These are phyloP conservation scores for Parasteatoda lunata DNA, from an alignment of 2,888 invertebrate genomes.

Conservation along the genomic window DNA sequence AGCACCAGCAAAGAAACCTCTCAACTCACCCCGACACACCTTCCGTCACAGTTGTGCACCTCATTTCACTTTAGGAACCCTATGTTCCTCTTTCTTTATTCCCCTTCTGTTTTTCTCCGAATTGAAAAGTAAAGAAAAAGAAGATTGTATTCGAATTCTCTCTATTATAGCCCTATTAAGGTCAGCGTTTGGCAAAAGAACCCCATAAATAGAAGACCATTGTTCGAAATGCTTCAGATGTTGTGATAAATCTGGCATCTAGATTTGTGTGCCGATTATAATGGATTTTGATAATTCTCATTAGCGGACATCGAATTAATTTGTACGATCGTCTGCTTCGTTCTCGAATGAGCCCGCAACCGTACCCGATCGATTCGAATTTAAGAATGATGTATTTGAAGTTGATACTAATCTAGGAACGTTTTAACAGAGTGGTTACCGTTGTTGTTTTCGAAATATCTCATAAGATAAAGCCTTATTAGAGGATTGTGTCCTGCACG, in stretches of 20 bases:
- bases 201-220: neutral
- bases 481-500: neutral
- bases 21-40: constrained; percentile 31
- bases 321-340: neutral
- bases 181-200: neutral
- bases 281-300: constrained; percentile 2
- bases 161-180: neutral
- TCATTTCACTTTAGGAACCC: neutral
- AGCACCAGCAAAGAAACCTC: constrained; percentile 7
- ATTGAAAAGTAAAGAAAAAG: neutral
- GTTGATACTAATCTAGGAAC: neutral
- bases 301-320: neutral
- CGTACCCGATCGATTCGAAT: neutral
- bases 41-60: constrained; percentile 12
- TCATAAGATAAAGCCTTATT: no score
- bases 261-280: neutral
- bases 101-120: neutral
- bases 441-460: no score
- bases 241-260: neutral
- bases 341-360: neutral
- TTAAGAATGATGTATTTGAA: neutral
- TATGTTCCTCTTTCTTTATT: neutral
- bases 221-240: neutral
- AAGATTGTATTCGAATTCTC: no score
- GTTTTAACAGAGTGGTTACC: neutral